Evolutionary conservation across 2,888 invertebrate species (phyloP).

Genomic region (Cephus rjabovi): DNA sequence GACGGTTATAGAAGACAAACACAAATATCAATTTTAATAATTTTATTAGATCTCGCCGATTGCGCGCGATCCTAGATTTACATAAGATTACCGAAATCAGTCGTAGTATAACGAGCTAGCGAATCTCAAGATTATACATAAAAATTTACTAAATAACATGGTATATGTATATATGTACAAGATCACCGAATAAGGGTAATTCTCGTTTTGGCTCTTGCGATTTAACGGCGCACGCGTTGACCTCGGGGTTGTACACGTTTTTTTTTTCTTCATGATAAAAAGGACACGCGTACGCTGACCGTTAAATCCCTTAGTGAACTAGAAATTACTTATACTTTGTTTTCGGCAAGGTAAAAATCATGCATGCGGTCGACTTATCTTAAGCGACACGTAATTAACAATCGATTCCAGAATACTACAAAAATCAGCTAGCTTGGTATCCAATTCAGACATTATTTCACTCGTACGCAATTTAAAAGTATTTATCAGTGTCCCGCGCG

Average conservation of each 20-base stretch:
- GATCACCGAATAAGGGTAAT: neutral
- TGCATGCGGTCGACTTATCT: neutral
- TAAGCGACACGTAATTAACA: neutral
- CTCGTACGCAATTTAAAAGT: neutral
- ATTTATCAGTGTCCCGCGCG: neutral
- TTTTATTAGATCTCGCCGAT: neutral
- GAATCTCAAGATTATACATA: neutral
- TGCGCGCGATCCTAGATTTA: neutral
- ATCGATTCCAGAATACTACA: neutral
- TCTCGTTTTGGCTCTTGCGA: neutral
- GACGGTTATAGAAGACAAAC: neutral
- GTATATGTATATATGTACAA: neutral
- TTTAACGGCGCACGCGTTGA: neutral
- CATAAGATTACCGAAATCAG: slow-evolving; percentile 6
- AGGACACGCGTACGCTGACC: neutral
- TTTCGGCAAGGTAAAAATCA: neutral
- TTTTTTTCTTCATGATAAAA: neutral
- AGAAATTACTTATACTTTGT: neutral
- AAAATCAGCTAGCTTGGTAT: neutral
- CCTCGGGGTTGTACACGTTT: neutral
- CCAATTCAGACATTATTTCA: neutral
- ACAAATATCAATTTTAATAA: neutral
- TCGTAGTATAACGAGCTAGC: neutral
- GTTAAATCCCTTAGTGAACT: neutral
- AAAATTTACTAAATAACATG: neutral